Conservation (phyloP, 2,888 invertebrate genomes). For the Pristionchus exspectatus region DNA sequence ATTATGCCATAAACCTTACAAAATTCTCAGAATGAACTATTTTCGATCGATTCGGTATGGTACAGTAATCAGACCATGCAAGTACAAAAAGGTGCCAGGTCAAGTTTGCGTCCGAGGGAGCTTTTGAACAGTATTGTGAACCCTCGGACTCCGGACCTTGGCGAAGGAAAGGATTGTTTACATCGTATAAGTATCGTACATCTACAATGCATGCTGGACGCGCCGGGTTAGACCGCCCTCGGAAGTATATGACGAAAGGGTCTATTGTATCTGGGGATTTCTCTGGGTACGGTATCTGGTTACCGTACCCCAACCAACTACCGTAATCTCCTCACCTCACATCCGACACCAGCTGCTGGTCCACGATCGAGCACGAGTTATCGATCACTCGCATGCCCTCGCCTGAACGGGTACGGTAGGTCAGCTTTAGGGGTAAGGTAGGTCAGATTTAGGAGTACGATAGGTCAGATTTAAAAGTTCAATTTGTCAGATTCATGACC, state of each 20-base stretch:
- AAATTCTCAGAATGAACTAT: too few species aligned
- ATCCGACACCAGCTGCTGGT: conserved; percentile 37
- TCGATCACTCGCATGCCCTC: conserved; percentile 62
- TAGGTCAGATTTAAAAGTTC: not conserved
- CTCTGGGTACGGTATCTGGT: not conserved
- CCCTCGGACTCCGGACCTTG: not conserved
- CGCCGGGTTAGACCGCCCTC: not conserved
- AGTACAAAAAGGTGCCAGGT: not conserved
- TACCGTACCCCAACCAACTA: not conserved
- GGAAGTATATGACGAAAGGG: not conserved
- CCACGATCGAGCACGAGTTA: conserved; percentile 65
- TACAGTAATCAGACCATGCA: not conserved
- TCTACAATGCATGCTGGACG: not conserved
- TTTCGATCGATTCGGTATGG: too few species aligned
- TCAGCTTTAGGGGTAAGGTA: not conserved
- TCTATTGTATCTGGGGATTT: too few species aligned
- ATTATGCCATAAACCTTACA: too few species aligned
- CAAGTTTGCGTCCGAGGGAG: not conserved
- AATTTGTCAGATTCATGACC: not conserved
- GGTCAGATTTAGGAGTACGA: conserved; percentile 12
- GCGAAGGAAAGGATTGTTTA: not conserved
- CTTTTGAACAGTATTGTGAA: not conserved
- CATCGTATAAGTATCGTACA: not conserved
- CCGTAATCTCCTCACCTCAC: conserved; percentile 47
- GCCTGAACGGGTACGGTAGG: conserved; percentile 55